These are phyloP conservation scores for Cecropterus lyciades DNA, from an alignment of 1,140 invertebrate species.

Conservation along the genomic window DNA sequence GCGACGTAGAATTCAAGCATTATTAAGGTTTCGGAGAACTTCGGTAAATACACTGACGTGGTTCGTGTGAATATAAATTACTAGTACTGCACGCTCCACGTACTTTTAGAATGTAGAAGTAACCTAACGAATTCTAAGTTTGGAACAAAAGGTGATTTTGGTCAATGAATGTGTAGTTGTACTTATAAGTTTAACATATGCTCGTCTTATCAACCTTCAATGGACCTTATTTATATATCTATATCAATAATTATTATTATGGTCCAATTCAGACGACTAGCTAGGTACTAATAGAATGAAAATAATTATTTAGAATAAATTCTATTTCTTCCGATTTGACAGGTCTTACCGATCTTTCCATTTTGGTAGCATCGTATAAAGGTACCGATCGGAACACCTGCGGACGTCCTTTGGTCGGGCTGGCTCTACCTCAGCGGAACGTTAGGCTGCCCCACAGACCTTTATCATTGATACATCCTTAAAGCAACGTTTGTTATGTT, in stretches of 20 bases:
- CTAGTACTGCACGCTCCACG: neutral
- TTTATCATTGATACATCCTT: slow-evolving; percentile 35
- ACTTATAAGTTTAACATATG: too few species aligned
- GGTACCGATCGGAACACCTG: slow-evolving; percentile 34
- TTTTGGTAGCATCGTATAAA: slow-evolving; percentile 11
- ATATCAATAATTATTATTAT: too few species aligned
- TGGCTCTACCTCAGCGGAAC: slow-evolving; percentile 39
- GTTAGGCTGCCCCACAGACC: slow-evolving; percentile 6
- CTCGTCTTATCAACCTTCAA: too few species aligned
- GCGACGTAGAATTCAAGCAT: slow-evolving; percentile 15
- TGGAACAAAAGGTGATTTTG: too few species aligned
- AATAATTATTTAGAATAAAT: too few species aligned
- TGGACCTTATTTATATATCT: too few species aligned
- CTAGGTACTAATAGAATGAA: too few species aligned
- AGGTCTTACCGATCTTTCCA: too few species aligned
- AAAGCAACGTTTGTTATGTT: slow-evolving; percentile 3
- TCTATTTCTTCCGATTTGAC: too few species aligned
- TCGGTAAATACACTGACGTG: slow-evolving; percentile 2
- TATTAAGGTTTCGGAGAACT: slow-evolving; percentile 7
- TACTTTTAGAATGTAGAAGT: neutral
- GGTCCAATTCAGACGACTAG: too few species aligned
- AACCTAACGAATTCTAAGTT: neutral
- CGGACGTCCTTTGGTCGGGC: slow-evolving; percentile 37
- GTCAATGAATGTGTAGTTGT: too few species aligned
- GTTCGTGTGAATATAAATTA: slow-evolving; percentile 1